Base-by-base conservation (phyloP, 2,797 vertebrate genomes). In the Melanotaenia parkinsoni region DNA sequence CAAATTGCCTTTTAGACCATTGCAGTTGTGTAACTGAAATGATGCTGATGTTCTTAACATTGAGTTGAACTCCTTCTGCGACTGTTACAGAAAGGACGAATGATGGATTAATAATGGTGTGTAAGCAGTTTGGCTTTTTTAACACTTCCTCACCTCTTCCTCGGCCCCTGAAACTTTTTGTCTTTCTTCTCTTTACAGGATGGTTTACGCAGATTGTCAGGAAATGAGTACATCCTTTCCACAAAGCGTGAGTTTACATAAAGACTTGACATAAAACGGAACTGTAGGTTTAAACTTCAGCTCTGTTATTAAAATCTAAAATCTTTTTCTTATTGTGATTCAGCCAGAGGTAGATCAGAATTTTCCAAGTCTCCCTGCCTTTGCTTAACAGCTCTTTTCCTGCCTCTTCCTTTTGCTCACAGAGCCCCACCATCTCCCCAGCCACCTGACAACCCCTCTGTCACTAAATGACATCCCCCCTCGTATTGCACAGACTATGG, bases 131-230 rank as follows among this genome's bases (percentile, higher is more conserved):
- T 4, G 10, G 54, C 28, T 68, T 40, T 51, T 65, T 18, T 28
- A 45, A 58, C 28, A 22, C 38, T 64, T 58, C 35, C 8, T 50
- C 37, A 68, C 30, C 22, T 14, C 13, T 56, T 10, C 13, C 10
- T 74, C 26, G 38, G 4, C 66, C 6, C 24, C 37, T 62, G 63
- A 77, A 69, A 12, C 32, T 24, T 60, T 50, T 24, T 66, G 37
- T 60, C 20, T 66, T 50, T 77, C 62, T 58, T 38, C 76, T 58
- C 4, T 80, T 83, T 74, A 86, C 92, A 99, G 98, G 98, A 98
- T 79, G 97, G 97, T 58, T 94, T 99, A 72, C 95, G 97, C 89
- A 96, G 96, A 93, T 89, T 97, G 80, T 98, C 97, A 58, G 97
- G 97, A 90, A 98, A 98, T 0, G 97, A 99, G 79, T 97, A 97